phyloP scores from a whole-genome alignment of 2,888 invertebrate genomes.

The Ormyrus pomaceus region DNA sequence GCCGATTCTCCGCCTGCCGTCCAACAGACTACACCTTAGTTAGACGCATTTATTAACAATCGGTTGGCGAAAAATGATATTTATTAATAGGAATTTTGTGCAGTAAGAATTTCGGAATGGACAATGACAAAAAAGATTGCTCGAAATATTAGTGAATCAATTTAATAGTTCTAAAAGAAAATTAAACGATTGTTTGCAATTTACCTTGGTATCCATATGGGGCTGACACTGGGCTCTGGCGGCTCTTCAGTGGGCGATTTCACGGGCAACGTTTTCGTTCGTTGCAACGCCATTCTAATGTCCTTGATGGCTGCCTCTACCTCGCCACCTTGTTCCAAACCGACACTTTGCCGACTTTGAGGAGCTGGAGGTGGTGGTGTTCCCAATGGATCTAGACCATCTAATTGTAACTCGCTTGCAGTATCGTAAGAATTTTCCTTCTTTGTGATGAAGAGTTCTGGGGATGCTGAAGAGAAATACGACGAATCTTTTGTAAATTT shows the following conservation, averaged over 20 bases:
- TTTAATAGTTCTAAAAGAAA: too few species aligned
- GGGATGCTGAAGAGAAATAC: slow-evolving; percentile 61
- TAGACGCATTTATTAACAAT: slow-evolving; percentile 69
- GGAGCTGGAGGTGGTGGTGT: slow-evolving; percentile 74
- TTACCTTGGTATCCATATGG: slow-evolving; percentile 85
- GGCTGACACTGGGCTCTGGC: slow-evolving; percentile 78
- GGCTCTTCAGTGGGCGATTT: slow-evolving; percentile 77
- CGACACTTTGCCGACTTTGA: slow-evolving; percentile 71
- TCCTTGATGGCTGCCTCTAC: slow-evolving; percentile 87
- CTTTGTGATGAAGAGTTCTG: slow-evolving; percentile 72
- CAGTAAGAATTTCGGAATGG: too few species aligned
- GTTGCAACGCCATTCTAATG: slow-evolving; percentile 87
- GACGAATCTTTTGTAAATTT: too few species aligned
- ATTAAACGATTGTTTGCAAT: neutral
- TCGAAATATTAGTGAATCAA: too few species aligned
- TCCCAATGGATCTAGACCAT: slow-evolving; percentile 84
- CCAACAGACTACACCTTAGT: slow-evolving; percentile 75
- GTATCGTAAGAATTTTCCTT: slow-evolving; percentile 72
- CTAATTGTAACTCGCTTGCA: slow-evolving; percentile 79
- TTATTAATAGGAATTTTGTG: neutral
- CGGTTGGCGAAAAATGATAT: neutral
- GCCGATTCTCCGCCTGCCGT: slow-evolving; percentile 73
- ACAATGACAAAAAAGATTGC: too few species aligned
- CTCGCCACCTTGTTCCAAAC: slow-evolving; percentile 66
- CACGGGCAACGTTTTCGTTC: slow-evolving; percentile 82